Percentiles rank a stretch among this genome's conserved stretches.
Evolutionary conservation across 2,888 invertebrate genomes (phyloP).

Genomic region (Drosophila mayaguana): DNA sequence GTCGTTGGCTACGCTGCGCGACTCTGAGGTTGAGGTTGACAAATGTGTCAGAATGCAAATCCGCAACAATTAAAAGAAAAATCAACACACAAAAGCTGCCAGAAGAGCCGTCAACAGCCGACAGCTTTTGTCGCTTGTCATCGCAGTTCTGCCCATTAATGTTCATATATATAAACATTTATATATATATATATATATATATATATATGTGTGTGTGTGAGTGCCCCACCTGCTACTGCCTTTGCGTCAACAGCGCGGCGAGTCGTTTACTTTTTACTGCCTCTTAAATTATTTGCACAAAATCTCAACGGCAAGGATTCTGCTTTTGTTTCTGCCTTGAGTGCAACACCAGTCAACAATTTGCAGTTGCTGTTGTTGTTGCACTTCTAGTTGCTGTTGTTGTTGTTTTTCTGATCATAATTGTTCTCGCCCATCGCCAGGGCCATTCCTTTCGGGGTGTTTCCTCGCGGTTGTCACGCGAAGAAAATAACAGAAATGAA

Average conservation of each 20-base stretch:
- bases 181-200: background rate
- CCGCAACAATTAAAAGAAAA: slow-evolving; percentile 85
- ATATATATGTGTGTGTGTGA: slow-evolving; percentile 5
- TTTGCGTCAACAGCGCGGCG: slow-evolving; percentile 7
- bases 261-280: slow-evolving; percentile 64
- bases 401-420: slow-evolving; percentile 15
- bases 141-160: slow-evolving; percentile 57
- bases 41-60: slow-evolving; percentile 85
- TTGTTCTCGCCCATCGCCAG: slow-evolving; percentile 14
- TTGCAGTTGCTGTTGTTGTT: slow-evolving; percentile 12
- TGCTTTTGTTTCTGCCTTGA: slow-evolving; percentile 43
- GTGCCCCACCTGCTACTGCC: slow-evolving; percentile 1
- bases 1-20: slow-evolving; percentile 49
- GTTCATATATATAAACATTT: slow-evolving; percentile 11
- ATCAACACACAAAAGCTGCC: slow-evolving; percentile 82
- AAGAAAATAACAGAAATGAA: background rate
- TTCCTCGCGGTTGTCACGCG: slow-evolving; percentile 51
- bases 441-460: slow-evolving; percentile 37
- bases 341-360: slow-evolving; percentile 46
- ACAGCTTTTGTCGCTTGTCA: slow-evolving; percentile 68
- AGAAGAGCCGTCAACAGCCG: slow-evolving; percentile 59
- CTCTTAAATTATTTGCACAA: slow-evolving; percentile 77
- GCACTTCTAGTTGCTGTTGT: background rate
- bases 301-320: slow-evolving; percentile 64
- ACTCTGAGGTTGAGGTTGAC: slow-evolving; percentile 83